Evolutionary conservation across 1,140 invertebrate species (phyloP).

Genomic region (Drosophila subobscura): DNA sequence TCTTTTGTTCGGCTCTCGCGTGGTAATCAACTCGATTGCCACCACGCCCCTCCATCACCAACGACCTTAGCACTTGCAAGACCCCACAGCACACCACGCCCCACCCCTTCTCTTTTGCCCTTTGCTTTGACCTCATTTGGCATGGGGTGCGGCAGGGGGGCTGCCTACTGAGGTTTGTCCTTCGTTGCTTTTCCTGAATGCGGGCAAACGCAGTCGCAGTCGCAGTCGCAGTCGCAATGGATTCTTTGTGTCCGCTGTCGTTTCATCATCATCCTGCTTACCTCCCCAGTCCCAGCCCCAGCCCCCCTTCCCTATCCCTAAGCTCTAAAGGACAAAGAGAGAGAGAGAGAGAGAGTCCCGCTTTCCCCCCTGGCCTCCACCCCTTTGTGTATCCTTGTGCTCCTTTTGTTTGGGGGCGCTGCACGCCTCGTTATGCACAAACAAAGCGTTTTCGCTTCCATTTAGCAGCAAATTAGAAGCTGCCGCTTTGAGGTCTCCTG

Average conservation of each 20-base stretch:
- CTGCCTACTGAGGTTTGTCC: slow-evolving; percentile 1
- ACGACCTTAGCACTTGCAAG: too few relatives aligned
- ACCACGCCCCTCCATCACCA: slow-evolving; percentile 16
- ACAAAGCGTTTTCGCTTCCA: slow-evolving; percentile 74
- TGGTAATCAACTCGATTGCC: slow-evolving; percentile 52
- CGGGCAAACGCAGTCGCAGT: slow-evolving; percentile 38
- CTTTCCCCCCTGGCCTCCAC: too few relatives aligned
- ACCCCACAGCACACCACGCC: background rate
- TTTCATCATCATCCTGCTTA: slow-evolving; percentile 11
- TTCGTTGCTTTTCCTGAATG: slow-evolving; percentile 20
- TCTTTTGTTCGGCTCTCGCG: slow-evolving; percentile 47
- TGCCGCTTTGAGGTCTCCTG: slow-evolving; percentile 42
- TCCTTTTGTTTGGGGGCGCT: slow-evolving; percentile 67
- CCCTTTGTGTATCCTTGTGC: slow-evolving; percentile 22
- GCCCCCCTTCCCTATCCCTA: background rate
- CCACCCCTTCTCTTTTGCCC: background rate
- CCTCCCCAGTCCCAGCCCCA: too few relatives aligned
- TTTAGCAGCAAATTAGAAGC: slow-evolving; percentile 75
- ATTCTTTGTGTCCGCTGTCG: background rate
- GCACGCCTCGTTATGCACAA: slow-evolving; percentile 78
- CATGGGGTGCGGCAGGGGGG: background rate
- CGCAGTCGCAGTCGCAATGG: slow-evolving; percentile 25
- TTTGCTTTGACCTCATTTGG: slow-evolving; percentile 25
- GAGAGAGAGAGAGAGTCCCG: slow-evolving; percentile 6
- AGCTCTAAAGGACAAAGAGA: slow-evolving; percentile 16